Base-by-base conservation (phyloP, 2,797 vertebrate genomes). In the Pseudotriccus pelzelni region DNA sequence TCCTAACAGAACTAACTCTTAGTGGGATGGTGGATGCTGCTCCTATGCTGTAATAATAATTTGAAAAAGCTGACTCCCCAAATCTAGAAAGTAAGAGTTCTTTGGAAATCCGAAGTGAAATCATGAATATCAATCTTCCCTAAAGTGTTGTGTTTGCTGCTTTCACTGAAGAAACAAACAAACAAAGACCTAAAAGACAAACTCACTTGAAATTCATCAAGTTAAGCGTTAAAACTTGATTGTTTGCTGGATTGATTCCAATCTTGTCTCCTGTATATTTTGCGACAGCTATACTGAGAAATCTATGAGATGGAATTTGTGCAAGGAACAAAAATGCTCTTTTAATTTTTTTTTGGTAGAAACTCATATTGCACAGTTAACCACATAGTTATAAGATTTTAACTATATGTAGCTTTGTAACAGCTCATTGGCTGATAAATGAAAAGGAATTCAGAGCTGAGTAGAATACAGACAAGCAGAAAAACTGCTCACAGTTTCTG, bases 361-460 rank as follows among this genome's bases (percentile, higher is more conserved):
- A 49, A 7, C 19, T 62, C 17, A 32, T 32, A n/a, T 66, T 79
- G 25, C 34, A 44, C 43, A 20, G 30, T 80, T 91, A 86, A 80
- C 25, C 34, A 60, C 67, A 63, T 3, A 77, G 63, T 86, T 79
- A 11, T 3, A 78, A 76, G 63, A 52, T 56, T 92, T 93, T 70
- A 91, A 66, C 55, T 74, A 0, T 72, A 25, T 53, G 30, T 89
- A 83, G 58, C 28, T 83, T 79, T 90, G 84, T 60, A 77, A 56
- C 60, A 92, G 75, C 60, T 93, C 55, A 74, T 77, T 87, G 84
- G n/a, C 56, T 94, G 64, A 52, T 73, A 91, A 82, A 77, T 91
- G 56, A 56, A 77, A 76, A 83, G 52, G 44, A 80, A 49, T 91
- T 93, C 52, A 64, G 56, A 85, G 37, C 59, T 74, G 52, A 56